Conservation (phyloP, 1,140 invertebrate genomes). For the Elysia chlorotica region DNA sequence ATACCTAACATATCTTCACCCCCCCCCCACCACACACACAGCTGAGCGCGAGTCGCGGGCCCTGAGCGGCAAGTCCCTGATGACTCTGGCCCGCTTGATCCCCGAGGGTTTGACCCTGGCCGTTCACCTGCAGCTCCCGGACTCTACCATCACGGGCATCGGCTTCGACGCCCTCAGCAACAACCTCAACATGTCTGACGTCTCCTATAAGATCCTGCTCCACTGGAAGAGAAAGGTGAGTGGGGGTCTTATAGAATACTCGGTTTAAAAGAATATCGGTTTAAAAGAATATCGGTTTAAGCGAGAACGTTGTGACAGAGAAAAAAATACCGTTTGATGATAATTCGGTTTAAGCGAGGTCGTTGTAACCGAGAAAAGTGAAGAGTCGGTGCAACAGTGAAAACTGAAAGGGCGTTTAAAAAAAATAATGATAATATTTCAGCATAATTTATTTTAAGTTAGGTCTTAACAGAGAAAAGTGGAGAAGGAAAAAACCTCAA, state of each 20-base stretch:
- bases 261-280: not conserved
- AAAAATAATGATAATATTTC: no score
- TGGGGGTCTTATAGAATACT: not conserved
- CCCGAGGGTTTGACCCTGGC: conserved; percentile 57
- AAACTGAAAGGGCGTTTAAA: no score
- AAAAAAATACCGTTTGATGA: not conserved
- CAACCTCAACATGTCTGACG: conserved; percentile 52
- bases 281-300: not conserved
- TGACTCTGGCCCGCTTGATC: conserved; percentile 48
- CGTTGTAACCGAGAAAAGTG: no score
- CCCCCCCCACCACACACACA: no score
- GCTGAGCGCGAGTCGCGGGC: conserved; percentile 55
- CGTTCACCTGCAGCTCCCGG: conserved; percentile 57
- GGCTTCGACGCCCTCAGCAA: conserved; percentile 60
- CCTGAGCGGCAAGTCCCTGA: conserved; percentile 52
- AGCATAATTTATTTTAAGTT: no score
- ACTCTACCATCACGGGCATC: conserved; percentile 59
- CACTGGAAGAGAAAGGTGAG: conserved; percentile 54
- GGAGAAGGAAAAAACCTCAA: no score
- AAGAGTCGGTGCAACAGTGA: no score
- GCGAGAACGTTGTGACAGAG: not conserved
- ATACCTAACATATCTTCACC: no score
- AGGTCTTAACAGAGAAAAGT: no score
- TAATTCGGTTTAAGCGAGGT: no score
- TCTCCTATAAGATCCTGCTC: conserved; percentile 59